phyloP scores from a whole-genome alignment of 2,113 vertebrate species.

The Nibea coibor region DNA sequence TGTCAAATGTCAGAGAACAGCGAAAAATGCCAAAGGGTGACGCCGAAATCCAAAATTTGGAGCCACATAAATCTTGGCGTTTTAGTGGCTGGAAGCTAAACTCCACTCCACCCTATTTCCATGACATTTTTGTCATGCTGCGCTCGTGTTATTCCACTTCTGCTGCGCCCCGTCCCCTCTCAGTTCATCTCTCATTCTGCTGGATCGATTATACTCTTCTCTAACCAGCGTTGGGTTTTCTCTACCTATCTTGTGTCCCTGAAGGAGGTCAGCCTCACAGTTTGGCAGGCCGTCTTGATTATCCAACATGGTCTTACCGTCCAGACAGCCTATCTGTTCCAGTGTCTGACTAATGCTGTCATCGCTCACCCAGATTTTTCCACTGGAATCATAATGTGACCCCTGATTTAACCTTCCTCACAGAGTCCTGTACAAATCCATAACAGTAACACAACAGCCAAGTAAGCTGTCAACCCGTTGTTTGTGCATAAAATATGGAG shows the following conservation, averaged over 20 bases:
- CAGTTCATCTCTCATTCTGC: not conserved
- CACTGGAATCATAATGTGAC: conserved; percentile 16
- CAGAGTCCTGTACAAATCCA: not conserved
- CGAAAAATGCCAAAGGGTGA: not conserved
- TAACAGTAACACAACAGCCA: not conserved
- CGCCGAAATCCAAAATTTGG: not conserved
- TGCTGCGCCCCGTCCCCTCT: not conserved
- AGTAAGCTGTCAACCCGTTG: not conserved
- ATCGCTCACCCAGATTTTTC: conserved; percentile 26
- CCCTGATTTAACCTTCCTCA: not conserved
- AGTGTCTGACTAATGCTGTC: conserved; percentile 30
- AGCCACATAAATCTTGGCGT: too few species aligned
- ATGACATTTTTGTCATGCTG: not conserved
- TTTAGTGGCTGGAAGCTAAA: not conserved
- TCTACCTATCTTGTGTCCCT: not conserved
- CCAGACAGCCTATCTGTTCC: conserved; percentile 33
- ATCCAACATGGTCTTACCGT: conserved; percentile 41
- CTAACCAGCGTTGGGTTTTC: not conserved
- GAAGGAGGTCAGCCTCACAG: conserved; percentile 6
- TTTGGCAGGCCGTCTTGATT: conserved; percentile 30
- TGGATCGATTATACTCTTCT: not conserved
- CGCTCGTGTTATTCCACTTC: not conserved
- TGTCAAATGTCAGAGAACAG: not conserved
- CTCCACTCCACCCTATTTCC: too few species aligned
- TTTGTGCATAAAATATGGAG: not conserved